These are phyloP conservation scores for Rhizoglyphus robini DNA, from an alignment of 1,140 invertebrate genomes.

Conservation along the genomic window DNA sequence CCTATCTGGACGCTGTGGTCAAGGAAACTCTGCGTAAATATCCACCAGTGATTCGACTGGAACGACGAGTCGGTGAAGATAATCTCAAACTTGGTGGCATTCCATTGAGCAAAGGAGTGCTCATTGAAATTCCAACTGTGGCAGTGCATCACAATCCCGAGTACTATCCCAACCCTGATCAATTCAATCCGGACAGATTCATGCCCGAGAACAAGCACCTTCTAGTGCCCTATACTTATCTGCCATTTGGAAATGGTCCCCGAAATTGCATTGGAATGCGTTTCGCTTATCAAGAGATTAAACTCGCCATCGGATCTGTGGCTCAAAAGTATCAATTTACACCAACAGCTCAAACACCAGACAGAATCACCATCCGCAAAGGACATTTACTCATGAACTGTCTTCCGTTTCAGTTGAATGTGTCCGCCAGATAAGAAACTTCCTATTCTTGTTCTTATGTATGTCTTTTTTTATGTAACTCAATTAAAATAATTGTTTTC, in stretches of 20 bases:
- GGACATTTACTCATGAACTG: too few species aligned
- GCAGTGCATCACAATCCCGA: slow-evolving; percentile 23
- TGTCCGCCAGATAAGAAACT: too few species aligned
- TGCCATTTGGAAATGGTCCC: slow-evolving; percentile 42
- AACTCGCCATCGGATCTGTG: slow-evolving; percentile 40
- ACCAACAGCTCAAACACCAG: too few species aligned
- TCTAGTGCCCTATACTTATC: slow-evolving; percentile 31
- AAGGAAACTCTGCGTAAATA: slow-evolving; percentile 35
- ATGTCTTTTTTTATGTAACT: too few species aligned
- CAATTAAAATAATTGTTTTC: too few species aligned
- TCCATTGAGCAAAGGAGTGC: slow-evolving; percentile 9
- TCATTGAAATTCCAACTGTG: slow-evolving; percentile 20
- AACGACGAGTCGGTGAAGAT: slow-evolving; percentile 5
- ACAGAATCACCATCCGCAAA: too few species aligned
- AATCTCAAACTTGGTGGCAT: slow-evolving; percentile 18
- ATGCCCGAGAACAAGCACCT: slow-evolving; percentile 25
- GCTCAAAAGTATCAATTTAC: slow-evolving; percentile 25
- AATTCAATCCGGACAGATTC: slow-evolving; percentile 24
- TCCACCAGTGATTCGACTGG: slow-evolving; percentile 26
- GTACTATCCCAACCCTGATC: slow-evolving; percentile 22
- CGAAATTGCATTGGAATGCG: slow-evolving; percentile 44
- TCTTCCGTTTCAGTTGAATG: too few species aligned
- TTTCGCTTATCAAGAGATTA: slow-evolving; percentile 49
- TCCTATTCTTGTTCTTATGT: too few species aligned
- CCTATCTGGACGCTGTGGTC: slow-evolving; percentile 33